A percentile compares a stretch with the other conserved stretches of the same genome.
Evolutionary conservation across 2,888 invertebrate genomes (phyloP).

Genomic region (Cephus pygmeus): DNA sequence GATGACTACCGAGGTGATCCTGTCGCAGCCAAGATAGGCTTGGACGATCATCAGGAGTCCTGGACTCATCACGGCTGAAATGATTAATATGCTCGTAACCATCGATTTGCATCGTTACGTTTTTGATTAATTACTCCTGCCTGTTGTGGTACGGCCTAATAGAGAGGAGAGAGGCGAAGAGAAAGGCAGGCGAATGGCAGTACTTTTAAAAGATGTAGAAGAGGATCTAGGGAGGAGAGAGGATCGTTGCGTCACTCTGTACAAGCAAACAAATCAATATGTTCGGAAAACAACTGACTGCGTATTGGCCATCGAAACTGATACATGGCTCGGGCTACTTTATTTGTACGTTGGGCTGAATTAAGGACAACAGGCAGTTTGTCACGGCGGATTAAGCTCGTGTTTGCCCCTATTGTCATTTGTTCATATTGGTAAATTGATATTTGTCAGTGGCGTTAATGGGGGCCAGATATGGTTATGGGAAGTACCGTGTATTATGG

Average conservation of each 20-base stretch:
- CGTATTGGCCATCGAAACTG: not conserved
- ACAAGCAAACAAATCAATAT: not conserved
- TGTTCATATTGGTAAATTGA: not conserved
- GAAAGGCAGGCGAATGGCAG: too few relatives aligned
- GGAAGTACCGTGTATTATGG: too few relatives aligned
- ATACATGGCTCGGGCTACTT: not conserved
- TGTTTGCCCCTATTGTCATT: not conserved
- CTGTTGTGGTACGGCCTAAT: too few relatives aligned
- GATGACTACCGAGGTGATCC: constrained; percentile 79
- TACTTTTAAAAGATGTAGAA: too few relatives aligned
- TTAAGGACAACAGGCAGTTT: constrained; percentile 22
- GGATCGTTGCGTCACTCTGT: not conserved
- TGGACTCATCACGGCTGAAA: constrained; percentile 72
- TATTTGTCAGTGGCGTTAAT: not conserved
- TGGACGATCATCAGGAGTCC: constrained; percentile 81
- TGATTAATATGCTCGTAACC: not conserved
- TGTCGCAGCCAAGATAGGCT: constrained; percentile 77
- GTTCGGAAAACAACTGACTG: not conserved
- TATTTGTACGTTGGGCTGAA: constrained; percentile 5
- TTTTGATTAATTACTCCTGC: not conserved
- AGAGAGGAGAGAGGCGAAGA: too few relatives aligned
- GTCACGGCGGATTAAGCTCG: constrained; percentile 7
- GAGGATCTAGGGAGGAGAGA: not conserved
- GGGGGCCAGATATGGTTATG: not conserved
- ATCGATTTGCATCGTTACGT: not conserved